Evolutionary conservation across 2,113 vertebrate genomes (phyloP).

Genomic region (Galbula dea): DNA sequence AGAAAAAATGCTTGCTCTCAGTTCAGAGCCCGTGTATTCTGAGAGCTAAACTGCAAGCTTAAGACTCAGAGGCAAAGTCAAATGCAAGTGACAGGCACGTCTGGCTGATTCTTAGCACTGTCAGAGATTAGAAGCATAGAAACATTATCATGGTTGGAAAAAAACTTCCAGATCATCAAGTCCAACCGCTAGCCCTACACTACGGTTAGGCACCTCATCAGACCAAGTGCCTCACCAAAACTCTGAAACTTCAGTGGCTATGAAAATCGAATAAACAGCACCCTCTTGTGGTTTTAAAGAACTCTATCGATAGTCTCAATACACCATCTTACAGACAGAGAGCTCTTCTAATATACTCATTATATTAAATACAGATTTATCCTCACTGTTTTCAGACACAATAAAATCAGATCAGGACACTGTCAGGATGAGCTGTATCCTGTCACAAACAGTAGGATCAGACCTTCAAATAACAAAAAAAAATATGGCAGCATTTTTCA

Average conservation of each 20-base stretch:
- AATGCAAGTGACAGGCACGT: neutral
- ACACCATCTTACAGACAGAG: neutral
- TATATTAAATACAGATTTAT: neutral
- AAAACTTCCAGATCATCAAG: no score
- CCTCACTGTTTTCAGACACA: neutral
- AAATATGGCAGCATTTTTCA: neutral
- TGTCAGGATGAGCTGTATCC: neutral
- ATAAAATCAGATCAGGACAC: neutral
- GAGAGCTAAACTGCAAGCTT: neutral
- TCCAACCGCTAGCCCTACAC: no score
- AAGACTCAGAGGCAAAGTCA: neutral
- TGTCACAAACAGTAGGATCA: neutral
- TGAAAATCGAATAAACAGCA: neutral
- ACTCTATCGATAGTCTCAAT: neutral
- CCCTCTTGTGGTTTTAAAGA: conserved; percentile 32
- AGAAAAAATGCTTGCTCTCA: neutral
- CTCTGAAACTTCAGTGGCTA: neutral
- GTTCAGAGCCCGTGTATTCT: neutral
- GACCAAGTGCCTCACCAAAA: neutral
- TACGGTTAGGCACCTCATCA: neutral
- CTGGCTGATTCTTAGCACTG: neutral
- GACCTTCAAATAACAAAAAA: neutral
- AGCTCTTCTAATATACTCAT: neutral
- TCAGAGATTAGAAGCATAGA: no score
- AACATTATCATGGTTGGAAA: no score